Base-by-base conservation (phyloP, 2,113 vertebrate genomes). In the Solea solea region DNA sequence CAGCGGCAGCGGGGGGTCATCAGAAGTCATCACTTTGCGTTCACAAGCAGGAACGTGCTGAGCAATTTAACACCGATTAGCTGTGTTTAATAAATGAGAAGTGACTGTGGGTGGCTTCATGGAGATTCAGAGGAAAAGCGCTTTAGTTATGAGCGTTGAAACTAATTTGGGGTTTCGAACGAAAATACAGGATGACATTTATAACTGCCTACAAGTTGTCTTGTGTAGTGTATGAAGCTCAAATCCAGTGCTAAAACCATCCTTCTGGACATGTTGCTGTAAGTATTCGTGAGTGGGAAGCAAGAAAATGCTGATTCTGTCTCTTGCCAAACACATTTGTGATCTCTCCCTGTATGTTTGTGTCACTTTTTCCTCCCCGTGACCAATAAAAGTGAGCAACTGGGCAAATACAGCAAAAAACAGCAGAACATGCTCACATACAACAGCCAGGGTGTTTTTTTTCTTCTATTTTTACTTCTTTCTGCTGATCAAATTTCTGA, bases 51-150 rank as follows among this genome's bases (percentile, higher is more conserved):
- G 15, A 76, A 63, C 81, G 84, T 25, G n/a, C 80, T 42, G 76
- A 81, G 82, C 66, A 64, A 70, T 79, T 80, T 82, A 58, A 80
- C 52, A 48, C 76, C 75, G 72, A 83, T 88, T 86, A 85, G 86
- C 68, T 13, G 45, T 16, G 28, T 73, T 82, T 73, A 68, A 74
- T 79, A 79, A 59, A 83, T 72, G 57, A 28, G n/a, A 72, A 80
- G 74, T 67, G 52, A 40, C 45, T 72, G 44, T 53, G 16, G 40
- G 16, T 48, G 54, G 51, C 53, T 15, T 51, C n/a, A 44, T 52
- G 56, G 41, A 52, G 34, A 64, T 76, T 68, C 63, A 49, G 64
- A 59, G 12, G 54, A 60, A 60, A 76, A 10, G 34, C 14, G 21
- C 9, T 6, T 8, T 27, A 15, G 9, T 52, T 59, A 48, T 58